Percentiles rank a stretch among this genome's conserved stretches.
These are phyloP conservation scores for Drosophila willistoni DNA, from an alignment of 1,140 invertebrate species.

Conservation along the genomic window DNA sequence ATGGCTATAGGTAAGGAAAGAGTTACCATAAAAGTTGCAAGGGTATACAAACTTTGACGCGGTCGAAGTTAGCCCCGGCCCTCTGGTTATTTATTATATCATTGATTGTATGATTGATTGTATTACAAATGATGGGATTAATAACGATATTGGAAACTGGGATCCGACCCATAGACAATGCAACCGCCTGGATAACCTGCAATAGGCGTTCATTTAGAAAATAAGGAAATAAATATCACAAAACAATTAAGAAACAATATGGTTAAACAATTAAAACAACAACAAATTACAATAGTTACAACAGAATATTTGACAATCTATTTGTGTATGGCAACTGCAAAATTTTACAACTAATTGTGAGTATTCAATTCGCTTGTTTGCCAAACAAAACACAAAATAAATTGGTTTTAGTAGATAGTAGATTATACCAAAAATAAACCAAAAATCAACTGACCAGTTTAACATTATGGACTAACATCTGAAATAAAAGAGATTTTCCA, in stretches of 20 bases:
- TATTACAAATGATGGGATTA: slow-evolving; percentile 43
- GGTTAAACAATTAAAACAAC: slow-evolving; percentile 1
- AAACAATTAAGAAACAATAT: not conserved
- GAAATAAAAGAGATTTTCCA: slow-evolving; percentile 59
- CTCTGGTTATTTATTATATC: not conserved
- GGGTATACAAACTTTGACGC: no score
- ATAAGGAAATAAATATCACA: not conserved
- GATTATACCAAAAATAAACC: slow-evolving; percentile 30
- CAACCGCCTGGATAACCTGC: slow-evolving; percentile 81
- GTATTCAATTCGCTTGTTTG: slow-evolving; percentile 1
- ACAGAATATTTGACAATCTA: slow-evolving; percentile 1
- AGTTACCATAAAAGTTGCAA: no score
- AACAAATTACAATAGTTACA: not conserved
- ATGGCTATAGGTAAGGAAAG: no score
- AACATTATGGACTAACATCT: slow-evolving; percentile 70
- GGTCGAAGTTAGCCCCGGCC: no score
- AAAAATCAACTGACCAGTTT: slow-evolving; percentile 57
- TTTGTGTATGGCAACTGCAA: slow-evolving; percentile 62
- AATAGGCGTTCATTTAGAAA: slow-evolving; percentile 59
- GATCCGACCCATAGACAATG: slow-evolving; percentile 81
- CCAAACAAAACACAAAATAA: slow-evolving; percentile 26
- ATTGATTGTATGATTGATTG: not conserved
- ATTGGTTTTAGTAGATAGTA: not conserved
- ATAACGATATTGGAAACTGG: slow-evolving; percentile 76
- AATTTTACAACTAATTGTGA: slow-evolving; percentile 14